These are phyloP conservation scores for Volucella inanis DNA, from an alignment of 2,888 invertebrate species.

Conservation along the genomic window DNA sequence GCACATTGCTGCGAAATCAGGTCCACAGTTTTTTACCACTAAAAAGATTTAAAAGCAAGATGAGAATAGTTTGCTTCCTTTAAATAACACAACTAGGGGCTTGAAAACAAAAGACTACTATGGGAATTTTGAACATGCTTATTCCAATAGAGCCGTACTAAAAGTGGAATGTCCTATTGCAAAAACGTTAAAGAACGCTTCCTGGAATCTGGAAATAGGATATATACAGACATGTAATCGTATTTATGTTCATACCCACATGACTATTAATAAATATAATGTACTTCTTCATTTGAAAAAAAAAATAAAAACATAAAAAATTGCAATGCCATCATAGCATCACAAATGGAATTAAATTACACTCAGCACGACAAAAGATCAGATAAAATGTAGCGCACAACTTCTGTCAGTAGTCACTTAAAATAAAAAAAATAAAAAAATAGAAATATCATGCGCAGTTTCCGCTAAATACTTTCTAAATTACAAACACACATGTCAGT, in stretches of 20 bases:
- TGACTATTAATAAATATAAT: not conserved
- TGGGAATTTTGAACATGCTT: too few species aligned
- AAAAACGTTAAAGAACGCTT: too few species aligned
- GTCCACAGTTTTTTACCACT: too few species aligned
- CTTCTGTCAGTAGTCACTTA: slow-evolving; percentile 31
- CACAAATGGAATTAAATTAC: slow-evolving; percentile 15
- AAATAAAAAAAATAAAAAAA: not conserved
- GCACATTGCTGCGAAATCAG: too few species aligned
- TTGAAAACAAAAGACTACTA: too few species aligned
- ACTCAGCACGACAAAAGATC: slow-evolving; percentile 16
- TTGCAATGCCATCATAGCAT: slow-evolving; percentile 16
- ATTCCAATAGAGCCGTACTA: too few species aligned
- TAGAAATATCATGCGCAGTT: slow-evolving; percentile 24
- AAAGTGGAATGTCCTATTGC: too few species aligned
- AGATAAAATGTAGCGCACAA: slow-evolving; percentile 17
- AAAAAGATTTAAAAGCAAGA: too few species aligned
- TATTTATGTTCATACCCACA: not conserved
- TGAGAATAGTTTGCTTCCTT: too few species aligned
- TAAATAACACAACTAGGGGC: too few species aligned
- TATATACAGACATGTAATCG: not conserved
- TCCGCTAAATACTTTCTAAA: slow-evolving; percentile 19
- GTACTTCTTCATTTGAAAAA: too few species aligned
- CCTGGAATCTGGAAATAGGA: too few species aligned
- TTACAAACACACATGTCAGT: slow-evolving; percentile 10
- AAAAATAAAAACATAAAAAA: not conserved